phyloP scores from a whole-genome alignment of 2,797 vertebrate genomes.

The Chaunax sp. region DNA sequence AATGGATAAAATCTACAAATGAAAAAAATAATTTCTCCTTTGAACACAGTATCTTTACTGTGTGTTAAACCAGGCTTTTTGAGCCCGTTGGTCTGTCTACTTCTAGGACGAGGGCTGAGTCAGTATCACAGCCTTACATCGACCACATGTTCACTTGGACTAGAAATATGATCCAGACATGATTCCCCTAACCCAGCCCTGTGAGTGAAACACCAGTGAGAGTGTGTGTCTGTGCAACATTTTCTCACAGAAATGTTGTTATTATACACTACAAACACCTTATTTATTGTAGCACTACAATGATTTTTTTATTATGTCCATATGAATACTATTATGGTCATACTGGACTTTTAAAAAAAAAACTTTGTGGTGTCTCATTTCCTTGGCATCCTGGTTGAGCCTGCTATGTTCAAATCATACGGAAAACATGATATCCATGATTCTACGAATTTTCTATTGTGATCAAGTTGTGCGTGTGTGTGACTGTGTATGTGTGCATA shows the following conservation, averaged over 20 bases:
- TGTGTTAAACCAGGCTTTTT: not conserved
- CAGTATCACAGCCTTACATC: constrained; percentile 65
- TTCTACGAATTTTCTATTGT: not conserved
- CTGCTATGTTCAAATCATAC: not conserved
- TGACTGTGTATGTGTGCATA: constrained; percentile 2
- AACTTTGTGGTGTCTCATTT: not conserved
- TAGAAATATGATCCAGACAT: constrained; percentile 83
- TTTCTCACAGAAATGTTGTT: constrained; percentile 40
- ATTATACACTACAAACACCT: constrained; percentile 14
- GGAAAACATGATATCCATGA: constrained; percentile 6
- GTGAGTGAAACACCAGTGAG: constrained; percentile 54
- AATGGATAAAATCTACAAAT: constrained; percentile 10
- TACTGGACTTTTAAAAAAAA: not conserved
- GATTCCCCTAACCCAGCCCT: constrained; percentile 70
- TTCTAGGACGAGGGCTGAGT: constrained; percentile 42
- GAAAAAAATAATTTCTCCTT: constrained; percentile 6
- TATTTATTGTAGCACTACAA: constrained; percentile 5
- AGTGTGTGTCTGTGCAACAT: constrained; percentile 43
- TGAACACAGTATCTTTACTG: constrained; percentile 3
- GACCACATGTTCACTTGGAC: constrained; percentile 76
- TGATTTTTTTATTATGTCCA: not conserved
- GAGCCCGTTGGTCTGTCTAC: constrained; percentile 34
- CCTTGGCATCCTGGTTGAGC: not conserved
- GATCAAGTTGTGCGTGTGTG: constrained; percentile 10
- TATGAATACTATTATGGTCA: not conserved